Base-by-base conservation (phyloP, 2,797 vertebrate species). In the Apogon hyalosoma region DNA sequence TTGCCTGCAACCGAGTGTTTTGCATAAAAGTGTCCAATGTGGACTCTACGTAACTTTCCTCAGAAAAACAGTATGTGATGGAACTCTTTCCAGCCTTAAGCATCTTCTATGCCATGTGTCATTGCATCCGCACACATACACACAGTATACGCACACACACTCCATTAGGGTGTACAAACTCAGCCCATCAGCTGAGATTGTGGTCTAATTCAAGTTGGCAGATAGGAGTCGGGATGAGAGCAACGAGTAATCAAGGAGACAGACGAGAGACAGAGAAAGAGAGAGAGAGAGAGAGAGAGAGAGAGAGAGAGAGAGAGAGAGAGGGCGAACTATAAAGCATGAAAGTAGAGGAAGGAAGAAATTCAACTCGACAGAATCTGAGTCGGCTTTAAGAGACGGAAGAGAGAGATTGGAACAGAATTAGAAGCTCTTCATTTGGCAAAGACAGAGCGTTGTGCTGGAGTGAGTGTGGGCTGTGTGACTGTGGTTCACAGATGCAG, bases 141-240 rank as follows among this genome's bases (percentile, higher is more conserved):
- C 31, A 39, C 54, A 42, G 0, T 46, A 41, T 24, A 43, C 51
- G 18, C 38, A 48, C 49, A 54, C 57, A 55, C 24, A 48, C 46
- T 15, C 48, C 14, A 62, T 53, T 46, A 49, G 50, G 14, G 41
- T 69, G 67, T 53, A 73, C 38, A 75, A 78, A 80, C 64, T 28
- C 18, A 56, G 21, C 46, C 66, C 64, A 67, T 73, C 70, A 73
- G 53, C 53, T 53, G 50, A 76, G 58, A 69, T 69, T 60, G 66
- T 49, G 51, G 67, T 77, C 70, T 84, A 82, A 88, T 82, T 85
- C 76, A 69, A 79, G 75, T 67, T 85, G 87, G 73, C 84, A 80
- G 77, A 75, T 71, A 63, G 50, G 70, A 83, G 68, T 79, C 12
- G 2, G 67, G 74, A 77, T 69, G 76, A 80, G 74, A 80, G 72